Base-by-base conservation (phyloP, 2,888 invertebrate genomes). In the Rotaria macrura region DNA sequence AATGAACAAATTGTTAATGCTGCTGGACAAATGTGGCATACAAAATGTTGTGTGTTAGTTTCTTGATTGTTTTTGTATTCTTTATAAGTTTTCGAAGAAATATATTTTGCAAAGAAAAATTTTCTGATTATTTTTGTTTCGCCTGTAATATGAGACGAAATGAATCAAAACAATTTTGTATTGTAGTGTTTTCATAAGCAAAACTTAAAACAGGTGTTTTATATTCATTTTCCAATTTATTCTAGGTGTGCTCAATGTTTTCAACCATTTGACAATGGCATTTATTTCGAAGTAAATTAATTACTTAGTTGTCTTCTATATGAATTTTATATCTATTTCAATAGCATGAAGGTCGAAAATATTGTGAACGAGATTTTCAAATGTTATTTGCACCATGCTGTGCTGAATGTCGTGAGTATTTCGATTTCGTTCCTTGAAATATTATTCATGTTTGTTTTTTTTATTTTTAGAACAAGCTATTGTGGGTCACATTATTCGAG, bases 1-100 rank as follows among this genome's bases (percentile, higher is more conserved):
- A 95, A 96, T 90, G 98, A 99, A 91, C 97, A 98, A 92, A 98
- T 99, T 90, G 97, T 99, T 86, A 99, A 99, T 92, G 96, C 97
- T 0, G 96, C 95, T 89, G 98, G 98, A 86, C 97, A 98, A 92
- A 93, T 98, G 74, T 99, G 97, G 97, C 99, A 99, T 92, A 95
- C 96, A 10, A 95, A 96, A 89, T 99, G 99, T 91, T 99, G 99
- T 93, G 99, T 99, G 96, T 98, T 89, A 91, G 92, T 91, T 47
- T n/a, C 17, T 43, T 43, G 43, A 43, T 43, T 5, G 5, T 43
- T 43, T 43, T 43, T 10, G 5, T 43, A 5, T 43, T 43, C 5
- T 43, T 10, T 43, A 7, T 5, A 43, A 43, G 10, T 7, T 43
- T 5, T 43, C 10, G 10, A 43, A 10, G 43, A 43, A 43, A 43